Evolutionary conservation across 2,797 vertebrate species (phyloP), one percentile per base, ranked within the genome.

Genomic region (Diplodus sargus): DNA sequence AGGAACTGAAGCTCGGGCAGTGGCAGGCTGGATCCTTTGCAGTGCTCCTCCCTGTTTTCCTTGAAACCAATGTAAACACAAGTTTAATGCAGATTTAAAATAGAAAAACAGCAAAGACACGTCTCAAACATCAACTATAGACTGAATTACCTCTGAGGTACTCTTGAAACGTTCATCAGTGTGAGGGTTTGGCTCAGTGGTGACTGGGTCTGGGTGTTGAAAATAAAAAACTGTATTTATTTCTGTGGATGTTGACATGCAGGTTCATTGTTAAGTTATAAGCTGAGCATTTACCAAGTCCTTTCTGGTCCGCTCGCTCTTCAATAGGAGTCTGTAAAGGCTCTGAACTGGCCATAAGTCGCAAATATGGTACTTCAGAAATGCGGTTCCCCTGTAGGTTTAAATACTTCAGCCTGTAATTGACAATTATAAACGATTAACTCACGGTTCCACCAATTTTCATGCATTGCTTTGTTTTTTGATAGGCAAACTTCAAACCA

Each of bases 351-450:
- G 17, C 74, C 67, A 72, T 82, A 52, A 91, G 86, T 48, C 91
- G 92, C 76, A 96, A 82, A 83, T 93, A 95, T 0, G 97, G 96
- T 14, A 97, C 92, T 79, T 95, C 93, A 58, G 89, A 93, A 82
- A 98, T 96, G 73, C 30, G 51, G 76, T 98, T 98, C 74, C 92
- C 87, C 82, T 96, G 94, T 66, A 98, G 92, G 86, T 97, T 97
- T 89, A 97, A 92, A 87, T 94, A 85, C 83, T 89, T 96, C 57
- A 98, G 87, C 80, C 97, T 98, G 84, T 69, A 86, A 89, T 25
- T 20, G 49, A 70, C 14, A 82, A 52, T 48, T 3, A 47, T 4
- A 54, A 73, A 42, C 34, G 5, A 34, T 70, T 59, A 52, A 72
- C 30, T 1, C 47, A 57, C 5, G 18, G 48, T 70, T 70, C 28